A percentile compares a stretch with the other conserved stretches of the same genome.
Evolutionary conservation across 2,888 invertebrate species (phyloP).

Genomic region (Zhuqinia jingwanae): DNA sequence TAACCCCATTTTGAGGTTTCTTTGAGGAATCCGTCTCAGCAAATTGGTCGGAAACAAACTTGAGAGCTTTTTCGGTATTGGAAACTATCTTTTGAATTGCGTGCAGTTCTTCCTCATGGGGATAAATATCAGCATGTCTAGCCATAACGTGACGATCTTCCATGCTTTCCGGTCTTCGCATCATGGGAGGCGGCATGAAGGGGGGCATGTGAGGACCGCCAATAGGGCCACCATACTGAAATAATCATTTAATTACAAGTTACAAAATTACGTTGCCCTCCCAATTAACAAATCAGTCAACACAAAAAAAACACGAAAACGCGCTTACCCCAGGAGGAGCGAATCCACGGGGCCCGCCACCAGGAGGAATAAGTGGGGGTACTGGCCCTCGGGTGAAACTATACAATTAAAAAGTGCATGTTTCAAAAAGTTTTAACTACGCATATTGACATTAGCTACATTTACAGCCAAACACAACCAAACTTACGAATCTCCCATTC

Average conservation of each 20-base stretch:
- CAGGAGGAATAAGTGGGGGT: conserved; percentile 74
- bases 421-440: too few species aligned
- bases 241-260: background rate
- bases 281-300: background rate
- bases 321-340: conserved; percentile 75
- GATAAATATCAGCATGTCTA: conserved; percentile 96
- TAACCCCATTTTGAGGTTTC: conserved; percentile 62
- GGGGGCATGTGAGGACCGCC: conserved; percentile 77
- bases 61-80: conserved; percentile 95
- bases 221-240: conserved; percentile 64
- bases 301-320: too few species aligned
- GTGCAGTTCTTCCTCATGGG: conserved; percentile 93
- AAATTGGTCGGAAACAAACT: conserved; percentile 94
- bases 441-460: too few species aligned
- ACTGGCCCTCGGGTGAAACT: conserved; percentile 77
- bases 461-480: too few species aligned
- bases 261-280: background rate
- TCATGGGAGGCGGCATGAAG: conserved; percentile 82
- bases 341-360: conserved; percentile 76
- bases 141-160: conserved; percentile 98
- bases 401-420: too few species aligned
- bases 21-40: conserved; percentile 84
- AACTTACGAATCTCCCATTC: conserved; percentile 61
- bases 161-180: conserved; percentile 93
- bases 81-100: conserved; percentile 95